Evolutionary conservation across 2,888 invertebrate species (phyloP).

Genomic region (Melinaea menophilus): DNA sequence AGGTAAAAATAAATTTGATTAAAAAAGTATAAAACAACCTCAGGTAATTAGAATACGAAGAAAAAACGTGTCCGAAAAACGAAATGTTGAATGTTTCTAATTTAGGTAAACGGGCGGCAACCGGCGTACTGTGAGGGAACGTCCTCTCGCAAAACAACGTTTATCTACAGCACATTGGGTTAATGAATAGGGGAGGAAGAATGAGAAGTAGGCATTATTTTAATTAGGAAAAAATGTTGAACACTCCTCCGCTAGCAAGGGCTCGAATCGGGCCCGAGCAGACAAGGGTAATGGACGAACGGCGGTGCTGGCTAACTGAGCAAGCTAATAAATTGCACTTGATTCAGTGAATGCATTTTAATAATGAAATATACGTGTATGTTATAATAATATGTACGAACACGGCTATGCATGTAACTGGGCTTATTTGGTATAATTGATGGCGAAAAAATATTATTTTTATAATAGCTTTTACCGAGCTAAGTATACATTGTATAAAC

Average conservation of each 20-base stretch:
- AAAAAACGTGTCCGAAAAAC: slow-evolving; percentile 53
- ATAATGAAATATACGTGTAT: slow-evolving; percentile 26
- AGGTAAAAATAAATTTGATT: slow-evolving; percentile 39
- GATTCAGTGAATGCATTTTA: slow-evolving; percentile 41
- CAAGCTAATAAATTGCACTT: slow-evolving; percentile 48
- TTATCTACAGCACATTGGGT: slow-evolving; percentile 73
- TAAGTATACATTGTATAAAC: slow-evolving; percentile 15
- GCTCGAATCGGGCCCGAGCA: slow-evolving; percentile 30
- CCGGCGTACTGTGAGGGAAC: slow-evolving; percentile 63
- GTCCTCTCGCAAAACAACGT: slow-evolving; percentile 65
- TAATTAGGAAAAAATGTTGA: slow-evolving; percentile 72
- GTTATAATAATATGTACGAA: slow-evolving; percentile 14
- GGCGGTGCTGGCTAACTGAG: slow-evolving; percentile 35
- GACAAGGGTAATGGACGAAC: slow-evolving; percentile 33
- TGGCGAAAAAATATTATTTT: slow-evolving; percentile 7
- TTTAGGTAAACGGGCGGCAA: slow-evolving; percentile 60
- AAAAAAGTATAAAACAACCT: slow-evolving; percentile 44
- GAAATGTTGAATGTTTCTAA: slow-evolving; percentile 53
- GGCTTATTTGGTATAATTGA: not conserved
- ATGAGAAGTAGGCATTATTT: slow-evolving; percentile 72
- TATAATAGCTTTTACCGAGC: slow-evolving; percentile 13
- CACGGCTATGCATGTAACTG: slow-evolving; percentile 15
- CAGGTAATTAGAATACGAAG: slow-evolving; percentile 53
- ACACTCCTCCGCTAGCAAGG: slow-evolving; percentile 46
- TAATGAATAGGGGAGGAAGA: slow-evolving; percentile 71